A percentile compares a stretch with the other conserved stretches of the same genome.
phyloP scores from a whole-genome alignment of 2,113 vertebrate genomes.

The human region GRCh38 chrX:105089501-105090000 shows the following conservation, averaged over 20 bases:
- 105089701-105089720: background rate
- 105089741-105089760: slow-evolving; percentile 58
- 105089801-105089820: slow-evolving; percentile 49
- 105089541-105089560: background rate
- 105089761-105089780: slow-evolving; percentile 50
- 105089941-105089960: background rate
- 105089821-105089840: slow-evolving; percentile 6
- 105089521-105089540: background rate
- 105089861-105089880: background rate
- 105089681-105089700: slow-evolving; percentile 38
- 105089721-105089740: slow-evolving; percentile 49
- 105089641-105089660: slow-evolving; percentile 27
- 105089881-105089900: slow-evolving; percentile 46
- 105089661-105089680: slow-evolving; percentile 38
- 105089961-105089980: background rate
- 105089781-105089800: slow-evolving; percentile 43
- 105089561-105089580: background rate
- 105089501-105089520: background rate
- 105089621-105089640: slow-evolving; percentile 16
- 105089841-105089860: background rate
- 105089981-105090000: slow-evolving; percentile 16
- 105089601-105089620: slow-evolving; percentile 12
- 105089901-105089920: slow-evolving; percentile 41
- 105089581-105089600: slow-evolving; percentile 11
- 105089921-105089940: slow-evolving; percentile 15